Evolutionary conservation across 2,113 vertebrate genomes (phyloP).

Genomic region (Excalfactoria chinensis): DNA sequence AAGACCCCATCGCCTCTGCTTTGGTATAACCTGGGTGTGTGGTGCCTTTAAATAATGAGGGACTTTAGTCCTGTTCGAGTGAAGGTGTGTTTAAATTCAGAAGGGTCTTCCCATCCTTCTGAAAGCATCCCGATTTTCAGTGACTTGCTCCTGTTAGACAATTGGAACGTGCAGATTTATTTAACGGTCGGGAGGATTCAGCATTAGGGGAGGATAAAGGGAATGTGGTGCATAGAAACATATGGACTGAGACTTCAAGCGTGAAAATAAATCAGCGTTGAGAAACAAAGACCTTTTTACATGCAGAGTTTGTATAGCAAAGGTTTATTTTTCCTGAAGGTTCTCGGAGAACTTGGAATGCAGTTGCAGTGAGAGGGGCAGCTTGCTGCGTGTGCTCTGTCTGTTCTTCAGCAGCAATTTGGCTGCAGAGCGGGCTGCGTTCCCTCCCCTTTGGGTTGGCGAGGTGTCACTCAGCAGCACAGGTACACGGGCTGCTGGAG

Average conservation of each 20-base stretch:
- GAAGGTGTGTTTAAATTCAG: not conserved
- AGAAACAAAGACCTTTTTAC: constrained; percentile 28
- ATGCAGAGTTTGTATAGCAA: not conserved
- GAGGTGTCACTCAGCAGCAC: not conserved
- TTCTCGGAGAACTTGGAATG: not conserved
- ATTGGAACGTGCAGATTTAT: not conserved
- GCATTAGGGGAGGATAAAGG: not conserved
- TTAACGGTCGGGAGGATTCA: not conserved
- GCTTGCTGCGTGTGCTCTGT: not conserved
- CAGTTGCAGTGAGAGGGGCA: not conserved
- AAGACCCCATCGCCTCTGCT: not conserved
- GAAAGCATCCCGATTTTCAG: not conserved
- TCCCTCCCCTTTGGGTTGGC: not conserved
- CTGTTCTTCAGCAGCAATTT: not conserved
- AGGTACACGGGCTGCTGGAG: constrained; percentile 10
- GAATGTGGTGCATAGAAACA: not conserved
- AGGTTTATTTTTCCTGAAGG: not conserved
- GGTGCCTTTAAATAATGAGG: not conserved
- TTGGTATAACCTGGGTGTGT: not conserved
- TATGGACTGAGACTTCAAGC: not conserved
- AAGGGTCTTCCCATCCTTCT: not conserved
- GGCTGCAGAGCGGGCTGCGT: not conserved
- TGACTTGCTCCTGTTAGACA: not conserved
- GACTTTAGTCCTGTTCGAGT: not conserved
- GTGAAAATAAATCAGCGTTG: not conserved